These are phyloP conservation scores for Colius striatus DNA, from an alignment of 2,113 vertebrate genomes.

Conservation along the genomic window DNA sequence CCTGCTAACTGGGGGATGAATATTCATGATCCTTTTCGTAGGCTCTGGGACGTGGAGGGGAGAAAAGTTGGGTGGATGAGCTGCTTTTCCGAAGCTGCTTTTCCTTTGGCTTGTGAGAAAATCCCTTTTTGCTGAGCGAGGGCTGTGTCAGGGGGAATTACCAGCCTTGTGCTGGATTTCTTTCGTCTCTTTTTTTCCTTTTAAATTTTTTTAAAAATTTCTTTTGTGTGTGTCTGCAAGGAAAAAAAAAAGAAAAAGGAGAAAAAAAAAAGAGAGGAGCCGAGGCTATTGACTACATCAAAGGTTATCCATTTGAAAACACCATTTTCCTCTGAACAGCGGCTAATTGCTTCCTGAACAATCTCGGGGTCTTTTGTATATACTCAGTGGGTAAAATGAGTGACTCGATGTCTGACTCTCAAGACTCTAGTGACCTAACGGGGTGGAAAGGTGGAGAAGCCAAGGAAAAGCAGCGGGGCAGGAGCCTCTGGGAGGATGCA, in stretches of 20 bases:
- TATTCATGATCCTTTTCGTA: conserved; percentile 1
- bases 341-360: conserved; percentile 75
- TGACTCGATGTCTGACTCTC: conserved; percentile 48
- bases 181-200: not conserved
- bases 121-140: conserved; percentile 36
- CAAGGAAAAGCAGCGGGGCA: conserved; percentile 10
- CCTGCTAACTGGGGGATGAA: conserved; percentile 17
- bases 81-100: conserved; percentile 6
- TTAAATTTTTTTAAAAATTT: not conserved
- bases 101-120: not conserved
- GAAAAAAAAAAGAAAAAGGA: not conserved
- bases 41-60: conserved; percentile 13
- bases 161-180: not conserved
- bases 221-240: not conserved
- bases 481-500: conserved; percentile 35
- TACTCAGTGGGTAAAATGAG: conserved; percentile 67
- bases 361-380: conserved; percentile 74
- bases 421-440: conserved; percentile 30
- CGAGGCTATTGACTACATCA: conserved; percentile 69
- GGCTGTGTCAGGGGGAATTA: not conserved
- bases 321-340: conserved; percentile 66
- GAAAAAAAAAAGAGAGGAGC: conserved; percentile 10
- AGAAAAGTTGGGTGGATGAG: conserved; percentile 64
- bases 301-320: conserved; percentile 77
- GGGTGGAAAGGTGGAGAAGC: conserved; percentile 46